phyloP scores from a whole-genome alignment of 2,888 invertebrate species.

The Strigamia crassipes region DNA sequence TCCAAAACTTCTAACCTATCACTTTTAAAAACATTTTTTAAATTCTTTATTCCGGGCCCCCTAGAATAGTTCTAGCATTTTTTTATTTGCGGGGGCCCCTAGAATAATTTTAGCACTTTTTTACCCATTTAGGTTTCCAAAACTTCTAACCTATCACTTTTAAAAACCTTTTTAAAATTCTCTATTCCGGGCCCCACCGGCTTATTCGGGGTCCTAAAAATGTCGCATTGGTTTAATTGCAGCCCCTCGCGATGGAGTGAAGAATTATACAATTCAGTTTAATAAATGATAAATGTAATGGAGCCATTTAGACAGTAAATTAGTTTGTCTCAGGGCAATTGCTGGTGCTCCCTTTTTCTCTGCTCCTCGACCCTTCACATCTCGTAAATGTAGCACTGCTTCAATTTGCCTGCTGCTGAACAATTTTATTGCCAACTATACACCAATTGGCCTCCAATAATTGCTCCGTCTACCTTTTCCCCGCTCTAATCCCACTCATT shows the following conservation, averaged over 20 bases:
- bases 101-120: too few relatives aligned
- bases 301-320: not conserved
- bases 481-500: too few relatives aligned
- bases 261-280: constrained; percentile 4
- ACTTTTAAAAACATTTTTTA: too few relatives aligned
- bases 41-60: too few relatives aligned
- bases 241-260: not conserved
- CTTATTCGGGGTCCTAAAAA: not conserved
- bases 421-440: constrained; percentile 4
- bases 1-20: too few relatives aligned
- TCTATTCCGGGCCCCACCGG: not conserved
- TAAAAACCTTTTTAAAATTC: too few relatives aligned
- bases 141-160: too few relatives aligned
- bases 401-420: constrained; percentile 4
- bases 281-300: constrained; percentile 10
- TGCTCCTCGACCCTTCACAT: not conserved
- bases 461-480: too few relatives aligned
- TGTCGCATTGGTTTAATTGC: constrained; percentile 3
- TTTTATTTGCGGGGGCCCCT: too few relatives aligned
- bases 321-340: constrained; percentile 3
- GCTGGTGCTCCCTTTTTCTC: not conserved
- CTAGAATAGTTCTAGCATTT: too few relatives aligned
- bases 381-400: constrained; percentile 10
- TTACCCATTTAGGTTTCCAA: too few relatives aligned
- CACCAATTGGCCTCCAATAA: constrained; percentile 10